Conservation (phyloP, 2,113 vertebrate species). For the Anthoscopus minutus region DNA sequence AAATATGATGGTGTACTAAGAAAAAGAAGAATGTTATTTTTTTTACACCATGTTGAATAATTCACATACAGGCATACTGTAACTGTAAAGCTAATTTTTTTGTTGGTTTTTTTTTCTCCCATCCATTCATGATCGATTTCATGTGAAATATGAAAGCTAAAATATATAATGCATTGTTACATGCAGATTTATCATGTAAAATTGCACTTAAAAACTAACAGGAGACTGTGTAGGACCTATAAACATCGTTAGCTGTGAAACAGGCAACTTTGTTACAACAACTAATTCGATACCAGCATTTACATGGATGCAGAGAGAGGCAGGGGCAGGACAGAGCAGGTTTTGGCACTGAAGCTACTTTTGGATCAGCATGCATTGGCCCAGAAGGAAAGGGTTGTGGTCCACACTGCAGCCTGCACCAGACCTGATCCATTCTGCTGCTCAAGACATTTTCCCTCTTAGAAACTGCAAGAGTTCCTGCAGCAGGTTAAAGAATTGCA, state of each 20-base stretch:
- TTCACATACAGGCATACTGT: background rate
- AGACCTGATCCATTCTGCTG: background rate
- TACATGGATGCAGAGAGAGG: background rate
- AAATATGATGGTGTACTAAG: background rate
- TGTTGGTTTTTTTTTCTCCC: background rate
- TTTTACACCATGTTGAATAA: background rate
- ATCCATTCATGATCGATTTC: background rate
- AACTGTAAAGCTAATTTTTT: background rate
- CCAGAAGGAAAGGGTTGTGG: fast-evolving
- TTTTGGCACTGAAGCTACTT: background rate
- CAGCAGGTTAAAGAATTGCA: background rate
- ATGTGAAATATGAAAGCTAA: background rate
- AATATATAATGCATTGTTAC: background rate
- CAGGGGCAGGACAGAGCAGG: background rate
- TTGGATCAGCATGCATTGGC: background rate
- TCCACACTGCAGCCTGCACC: background rate
- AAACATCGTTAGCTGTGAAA: background rate
- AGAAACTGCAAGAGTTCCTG: background rate
- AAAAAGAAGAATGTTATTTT: background rate
- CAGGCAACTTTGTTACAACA: background rate
- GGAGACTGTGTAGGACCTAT: too few relatives aligned
- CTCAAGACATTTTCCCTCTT: background rate
- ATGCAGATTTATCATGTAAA: background rate
- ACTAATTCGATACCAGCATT: background rate
- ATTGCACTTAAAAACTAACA: background rate